Evolutionary conservation across 2,113 vertebrate species (phyloP), one percentile per base, ranked within the genome.

Genomic region (Etheostoma spectabile): DNA sequence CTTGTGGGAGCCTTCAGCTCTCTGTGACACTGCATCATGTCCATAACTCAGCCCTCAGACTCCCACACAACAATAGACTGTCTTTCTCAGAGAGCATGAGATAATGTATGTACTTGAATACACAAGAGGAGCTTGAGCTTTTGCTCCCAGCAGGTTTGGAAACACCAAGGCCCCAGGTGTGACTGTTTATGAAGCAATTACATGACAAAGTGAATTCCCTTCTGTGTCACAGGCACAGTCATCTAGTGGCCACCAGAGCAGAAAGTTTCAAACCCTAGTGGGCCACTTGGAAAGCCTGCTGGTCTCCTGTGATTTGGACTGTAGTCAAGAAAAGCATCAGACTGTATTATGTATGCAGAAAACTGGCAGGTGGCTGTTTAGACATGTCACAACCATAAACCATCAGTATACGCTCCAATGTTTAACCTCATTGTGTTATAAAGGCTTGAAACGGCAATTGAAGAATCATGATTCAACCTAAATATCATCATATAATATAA

Each of bases 101-200:
- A 79, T 83, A 85, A 90, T 56, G 53, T 80, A 87, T 52, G 79
- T 85, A 79, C 19, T 57, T 57, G 35, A 80, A 77, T 77, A 78
- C 74, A 75, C 38, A 16, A 49, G 74, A 65, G 71, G 78, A 64
- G 73, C 24, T 77, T 79, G 35, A 69, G 66, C 56, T 69, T 84
- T 66, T 71, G n/a, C 52, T 80, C 80, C 73, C 86, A 62, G 78
- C 63, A 84, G 86, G 86, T 83, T 61, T 74, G 75, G 81, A 88
- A 80, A 91, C 85, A 90, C 68, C 10, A 22, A 18, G 56, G 77
- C 49, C 65, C 85, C 82, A 83, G 84, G 82, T 87, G 84, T 78
- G 83, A 85, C 62, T 77, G 82, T 88, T 93, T 84, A 90, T 87
- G 78, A 72, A 80, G 80, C 74, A 79, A 82, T 89, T 73, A 83